phyloP scores from a whole-genome alignment of 2,797 vertebrate genomes.

The Diglossa cyanea region DNA sequence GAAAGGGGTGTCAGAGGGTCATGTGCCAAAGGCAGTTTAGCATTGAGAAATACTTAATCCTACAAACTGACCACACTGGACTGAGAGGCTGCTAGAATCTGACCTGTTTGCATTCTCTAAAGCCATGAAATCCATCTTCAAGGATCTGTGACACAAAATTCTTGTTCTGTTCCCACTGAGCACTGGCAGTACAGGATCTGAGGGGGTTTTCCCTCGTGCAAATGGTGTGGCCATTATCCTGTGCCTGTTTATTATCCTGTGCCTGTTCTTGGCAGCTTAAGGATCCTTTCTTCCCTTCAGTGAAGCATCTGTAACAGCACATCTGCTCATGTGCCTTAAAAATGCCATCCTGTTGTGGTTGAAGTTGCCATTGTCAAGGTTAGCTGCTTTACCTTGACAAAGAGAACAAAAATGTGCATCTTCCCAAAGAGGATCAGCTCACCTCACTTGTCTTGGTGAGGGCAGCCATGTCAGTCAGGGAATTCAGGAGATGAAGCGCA shows the following conservation, averaged over 20 bases:
- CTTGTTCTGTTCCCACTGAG: background rate
- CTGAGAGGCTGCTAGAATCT: background rate
- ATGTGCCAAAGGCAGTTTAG: background rate
- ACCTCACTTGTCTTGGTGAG: background rate
- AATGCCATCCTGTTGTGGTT: background rate
- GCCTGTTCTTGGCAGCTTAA: background rate
- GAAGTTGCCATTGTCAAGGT: background rate
- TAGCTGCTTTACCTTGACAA: background rate
- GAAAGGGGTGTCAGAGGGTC: background rate
- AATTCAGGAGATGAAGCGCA: background rate
- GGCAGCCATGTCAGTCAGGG: background rate
- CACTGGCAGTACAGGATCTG: background rate
- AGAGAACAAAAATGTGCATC: background rate
- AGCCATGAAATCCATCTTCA: background rate
- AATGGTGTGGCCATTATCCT: rapidly evolving
- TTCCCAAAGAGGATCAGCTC: background rate
- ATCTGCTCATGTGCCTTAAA: background rate
- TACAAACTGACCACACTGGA: background rate
- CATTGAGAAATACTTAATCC: background rate
- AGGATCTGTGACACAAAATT: background rate
- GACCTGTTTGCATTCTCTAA: background rate
- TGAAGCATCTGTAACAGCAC: background rate
- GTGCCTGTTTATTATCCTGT: rapidly evolving
- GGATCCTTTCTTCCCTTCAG: background rate
- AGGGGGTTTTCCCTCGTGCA: background rate